These are phyloP conservation scores for Todus mexicanus DNA, from an alignment of 2,797 vertebrate genomes.

Conservation along the genomic window DNA sequence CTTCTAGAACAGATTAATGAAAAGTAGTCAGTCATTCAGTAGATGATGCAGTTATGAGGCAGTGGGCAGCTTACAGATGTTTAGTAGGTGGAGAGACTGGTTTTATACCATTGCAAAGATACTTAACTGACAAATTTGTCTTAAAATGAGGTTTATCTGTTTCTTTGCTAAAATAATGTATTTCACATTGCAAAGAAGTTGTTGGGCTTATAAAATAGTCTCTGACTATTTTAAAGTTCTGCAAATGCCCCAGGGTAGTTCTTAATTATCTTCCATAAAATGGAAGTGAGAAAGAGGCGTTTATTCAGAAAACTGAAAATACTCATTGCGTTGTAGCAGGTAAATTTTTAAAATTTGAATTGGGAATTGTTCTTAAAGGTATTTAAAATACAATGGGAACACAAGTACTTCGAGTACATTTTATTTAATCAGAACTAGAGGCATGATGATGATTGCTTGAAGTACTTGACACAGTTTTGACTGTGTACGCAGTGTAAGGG, in stretches of 20 bases:
- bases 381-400: neutral
- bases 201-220: neutral
- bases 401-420: neutral
- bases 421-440: neutral
- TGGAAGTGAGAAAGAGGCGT: neutral
- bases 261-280: neutral
- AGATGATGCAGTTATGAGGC: neutral
- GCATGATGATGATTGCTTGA: neutral
- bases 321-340: neutral
- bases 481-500: neutral
- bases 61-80: neutral
- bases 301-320: neutral
- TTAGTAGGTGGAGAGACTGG: neutral
- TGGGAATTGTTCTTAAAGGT: neutral
- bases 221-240: neutral
- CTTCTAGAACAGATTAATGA: neutral
- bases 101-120: neutral
- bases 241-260: neutral
- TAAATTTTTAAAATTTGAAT: neutral
- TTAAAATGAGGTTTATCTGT: neutral
- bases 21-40: neutral
- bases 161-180: neutral
- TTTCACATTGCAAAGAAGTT: neutral
- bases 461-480: neutral
- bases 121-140: neutral